These are phyloP conservation scores for Athalia rosae DNA, from an alignment of 2,888 invertebrate genomes.

Conservation along the genomic window DNA sequence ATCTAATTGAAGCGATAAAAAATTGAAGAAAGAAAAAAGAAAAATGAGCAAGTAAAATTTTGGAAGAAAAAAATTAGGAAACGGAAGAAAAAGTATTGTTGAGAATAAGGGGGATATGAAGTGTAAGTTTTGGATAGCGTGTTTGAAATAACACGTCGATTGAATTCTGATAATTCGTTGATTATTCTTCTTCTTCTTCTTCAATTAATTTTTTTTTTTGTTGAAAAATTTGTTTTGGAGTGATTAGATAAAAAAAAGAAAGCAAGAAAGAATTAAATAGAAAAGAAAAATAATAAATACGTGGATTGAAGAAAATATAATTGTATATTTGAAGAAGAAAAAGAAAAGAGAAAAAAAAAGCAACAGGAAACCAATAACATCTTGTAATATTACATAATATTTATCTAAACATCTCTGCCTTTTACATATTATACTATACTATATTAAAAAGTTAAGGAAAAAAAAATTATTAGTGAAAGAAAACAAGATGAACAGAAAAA, in stretches of 20 bases:
- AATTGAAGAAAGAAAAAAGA: no score
- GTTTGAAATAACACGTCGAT: no score
- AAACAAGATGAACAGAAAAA: neutral
- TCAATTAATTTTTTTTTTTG: neutral
- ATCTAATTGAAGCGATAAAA: no score
- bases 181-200: neutral
- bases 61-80: no score
- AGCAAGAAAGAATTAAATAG: neutral
- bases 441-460: conserved; percentile 2
- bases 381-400: conserved; percentile 19
- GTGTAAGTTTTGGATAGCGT: no score
- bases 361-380: neutral
- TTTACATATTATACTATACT: conserved; percentile 1
- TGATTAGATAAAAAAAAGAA: neutral
- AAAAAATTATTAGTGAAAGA: neutral
- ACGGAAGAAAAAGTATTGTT: no score
- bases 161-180: neutral
- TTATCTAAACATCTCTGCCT: conserved; percentile 20
- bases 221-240: neutral
- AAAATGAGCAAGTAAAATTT: no score
- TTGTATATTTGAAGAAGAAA: neutral
- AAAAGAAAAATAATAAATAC: neutral
- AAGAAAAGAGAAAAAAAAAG: neutral
- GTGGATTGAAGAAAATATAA: neutral
- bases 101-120: no score